A percentile compares a stretch with the other conserved stretches of the same genome.
Conservation (phyloP, 30 jellyfish, hydroid and myxozoan genomes). For the Hydractinia echinata region DNA sequence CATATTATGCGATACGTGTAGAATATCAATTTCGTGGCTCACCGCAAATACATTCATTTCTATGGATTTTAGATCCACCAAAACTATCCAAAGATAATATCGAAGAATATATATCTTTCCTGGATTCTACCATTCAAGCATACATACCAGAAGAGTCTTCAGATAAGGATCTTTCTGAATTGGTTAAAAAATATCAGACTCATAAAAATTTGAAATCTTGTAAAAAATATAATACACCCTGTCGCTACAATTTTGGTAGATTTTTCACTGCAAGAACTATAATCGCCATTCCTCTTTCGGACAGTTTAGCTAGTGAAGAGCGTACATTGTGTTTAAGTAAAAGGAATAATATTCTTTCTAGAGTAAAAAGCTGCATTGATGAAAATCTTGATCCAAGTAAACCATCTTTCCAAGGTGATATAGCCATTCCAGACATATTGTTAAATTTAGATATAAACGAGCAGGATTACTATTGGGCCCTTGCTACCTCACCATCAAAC, state of each 20-base stretch:
- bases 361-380: not conserved
- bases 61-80: slow-evolving; percentile 11
- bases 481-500: not conserved
- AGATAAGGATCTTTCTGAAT: not conserved
- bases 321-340: too few species aligned
- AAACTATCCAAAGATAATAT: not conserved
- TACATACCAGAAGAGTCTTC: not conserved
- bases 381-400: not conserved
- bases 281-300: not conserved
- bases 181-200: not conserved
- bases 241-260: not conserved
- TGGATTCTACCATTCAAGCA: not conserved
- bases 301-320: not conserved
- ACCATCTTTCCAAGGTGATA: not conserved
- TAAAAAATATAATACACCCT: not conserved
- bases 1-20: too few species aligned
- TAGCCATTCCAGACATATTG: not conserved
- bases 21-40: not conserved
- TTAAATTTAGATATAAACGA: not conserved
- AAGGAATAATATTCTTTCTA: not conserved
- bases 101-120: not conserved
- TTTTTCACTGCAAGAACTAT: not conserved
- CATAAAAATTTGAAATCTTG: not conserved
- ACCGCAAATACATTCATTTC: slow-evolving; percentile 14
- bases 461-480: not conserved